Conservation (phyloP, 1,140 invertebrate species). For the Drosophila hydei region DNA sequence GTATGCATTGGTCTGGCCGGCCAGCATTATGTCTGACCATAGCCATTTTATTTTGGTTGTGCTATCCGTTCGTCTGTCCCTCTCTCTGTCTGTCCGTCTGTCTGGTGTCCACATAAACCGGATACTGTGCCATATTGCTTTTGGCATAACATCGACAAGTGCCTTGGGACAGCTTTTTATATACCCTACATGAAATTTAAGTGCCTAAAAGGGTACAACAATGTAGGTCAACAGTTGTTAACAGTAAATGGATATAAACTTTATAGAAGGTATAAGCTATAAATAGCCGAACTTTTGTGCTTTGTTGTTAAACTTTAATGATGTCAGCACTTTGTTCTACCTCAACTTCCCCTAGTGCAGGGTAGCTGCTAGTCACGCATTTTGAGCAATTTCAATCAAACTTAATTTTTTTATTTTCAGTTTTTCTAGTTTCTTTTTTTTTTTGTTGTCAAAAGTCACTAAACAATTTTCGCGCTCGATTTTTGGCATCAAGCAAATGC, state of each 20-base stretch:
- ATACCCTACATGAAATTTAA: slow-evolving; percentile 12
- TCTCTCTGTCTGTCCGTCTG: slow-evolving; percentile 30
- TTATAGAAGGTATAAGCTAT: too few relatives aligned
- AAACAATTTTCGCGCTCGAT: slow-evolving; percentile 60
- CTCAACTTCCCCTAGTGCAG: not conserved
- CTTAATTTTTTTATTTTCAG: slow-evolving; percentile 34
- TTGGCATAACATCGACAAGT: slow-evolving; percentile 57
- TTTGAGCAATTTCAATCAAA: not conserved
- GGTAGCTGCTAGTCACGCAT: not conserved
- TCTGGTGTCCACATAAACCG: not conserved
- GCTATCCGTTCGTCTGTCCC: not conserved
- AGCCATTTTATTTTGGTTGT: slow-evolving; percentile 36
- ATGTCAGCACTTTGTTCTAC: too few relatives aligned
- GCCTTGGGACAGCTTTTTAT: slow-evolving; percentile 8
- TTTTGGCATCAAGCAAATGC: slow-evolving; percentile 36
- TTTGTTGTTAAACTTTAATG: too few relatives aligned
- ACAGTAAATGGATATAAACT: too few relatives aligned
- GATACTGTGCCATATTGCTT: slow-evolving; percentile 45
- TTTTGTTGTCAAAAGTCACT: slow-evolving; percentile 53
- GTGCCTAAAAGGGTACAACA: not conserved
- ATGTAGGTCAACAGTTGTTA: too few relatives aligned
- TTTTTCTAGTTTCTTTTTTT: slow-evolving; percentile 43
- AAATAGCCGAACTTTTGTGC: too few relatives aligned
- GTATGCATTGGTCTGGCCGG: not conserved
- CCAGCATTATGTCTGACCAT: slow-evolving; percentile 8